Percentiles rank a stretch among this genome's conserved stretches.
Conservation (phyloP, 1,140 invertebrate species). For the Drosophila persimilis region DNA sequence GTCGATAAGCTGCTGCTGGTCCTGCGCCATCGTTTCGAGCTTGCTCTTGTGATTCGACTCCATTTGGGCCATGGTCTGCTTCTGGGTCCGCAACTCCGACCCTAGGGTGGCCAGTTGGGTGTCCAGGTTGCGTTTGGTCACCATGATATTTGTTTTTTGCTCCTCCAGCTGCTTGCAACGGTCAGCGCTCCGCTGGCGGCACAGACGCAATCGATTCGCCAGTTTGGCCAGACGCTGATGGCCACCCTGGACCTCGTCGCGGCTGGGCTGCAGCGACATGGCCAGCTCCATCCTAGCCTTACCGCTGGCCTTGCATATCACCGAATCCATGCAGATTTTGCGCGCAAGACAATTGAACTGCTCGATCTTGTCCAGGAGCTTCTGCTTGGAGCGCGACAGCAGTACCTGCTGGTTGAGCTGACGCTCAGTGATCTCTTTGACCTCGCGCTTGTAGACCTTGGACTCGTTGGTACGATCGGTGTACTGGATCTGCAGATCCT, state of each 20-base stretch:
- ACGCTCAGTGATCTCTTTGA: constrained; percentile 37
- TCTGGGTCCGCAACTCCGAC: not conserved
- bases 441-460: constrained; percentile 46
- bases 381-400: constrained; percentile 60
- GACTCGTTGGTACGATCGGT: constrained; percentile 35
- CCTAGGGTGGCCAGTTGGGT: constrained; percentile 1
- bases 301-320: constrained; percentile 18
- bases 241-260: constrained; percentile 22
- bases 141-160: constrained; percentile 1
- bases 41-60: constrained; percentile 9
- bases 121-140: constrained; percentile 22
- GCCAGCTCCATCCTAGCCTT: constrained; percentile 30
- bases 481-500: constrained; percentile 21
- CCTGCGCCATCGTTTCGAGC: constrained; percentile 2
- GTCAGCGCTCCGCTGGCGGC: constrained; percentile 13
- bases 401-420: constrained; percentile 66
- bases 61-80: constrained; percentile 33
- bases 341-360: constrained; percentile 55
- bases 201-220: constrained; percentile 18
- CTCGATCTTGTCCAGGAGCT: constrained; percentile 59
- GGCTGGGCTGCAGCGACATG: constrained; percentile 47
- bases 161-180: constrained; percentile 34
- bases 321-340: constrained; percentile 34
- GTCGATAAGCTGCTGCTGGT: constrained; percentile 22
- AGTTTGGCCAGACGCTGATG: constrained; percentile 23